These are phyloP conservation scores for Dolichomitus sp. DNA, from an alignment of 2,888 invertebrate genomes.

Conservation along the genomic window DNA sequence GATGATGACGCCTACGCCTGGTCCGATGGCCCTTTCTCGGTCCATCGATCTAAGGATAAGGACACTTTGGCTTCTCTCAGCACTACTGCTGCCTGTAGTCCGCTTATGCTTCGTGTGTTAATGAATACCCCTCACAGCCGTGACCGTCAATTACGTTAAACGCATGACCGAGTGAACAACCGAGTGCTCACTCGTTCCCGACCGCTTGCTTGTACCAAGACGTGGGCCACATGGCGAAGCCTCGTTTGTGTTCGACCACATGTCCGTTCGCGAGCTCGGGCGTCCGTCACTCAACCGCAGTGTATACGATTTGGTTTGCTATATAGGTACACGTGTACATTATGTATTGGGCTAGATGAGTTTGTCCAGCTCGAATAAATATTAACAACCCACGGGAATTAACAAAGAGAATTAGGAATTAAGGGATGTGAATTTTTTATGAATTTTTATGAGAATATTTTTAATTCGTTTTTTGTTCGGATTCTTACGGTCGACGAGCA, in stretches of 20 bases:
- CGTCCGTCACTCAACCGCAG: constrained; percentile 61
- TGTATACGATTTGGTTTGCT: constrained; percentile 40
- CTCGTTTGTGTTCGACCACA: constrained; percentile 60
- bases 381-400: not conserved
- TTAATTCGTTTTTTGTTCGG: not conserved
- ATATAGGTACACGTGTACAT: constrained; percentile 9
- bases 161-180: constrained; percentile 67
- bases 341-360: constrained; percentile 18
- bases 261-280: constrained; percentile 59
- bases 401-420: constrained; percentile 10
- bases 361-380: constrained; percentile 14
- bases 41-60: constrained; percentile 47
- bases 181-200: constrained; percentile 59
- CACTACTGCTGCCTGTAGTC: not conserved
- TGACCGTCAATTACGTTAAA: constrained; percentile 75
- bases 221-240: constrained; percentile 66
- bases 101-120: constrained; percentile 68
- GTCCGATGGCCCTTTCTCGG: constrained; percentile 44
- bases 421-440: not conserved
- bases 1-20: constrained; percentile 27
- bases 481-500: not conserved
- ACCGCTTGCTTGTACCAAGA: constrained; percentile 49
- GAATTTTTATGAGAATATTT: constrained; percentile 16
- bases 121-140: constrained; percentile 74
- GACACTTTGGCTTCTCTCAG: constrained; percentile 33